Evolutionary conservation across 2,113 vertebrate genomes (phyloP).

Genomic region (Bos javanicus): DNA sequence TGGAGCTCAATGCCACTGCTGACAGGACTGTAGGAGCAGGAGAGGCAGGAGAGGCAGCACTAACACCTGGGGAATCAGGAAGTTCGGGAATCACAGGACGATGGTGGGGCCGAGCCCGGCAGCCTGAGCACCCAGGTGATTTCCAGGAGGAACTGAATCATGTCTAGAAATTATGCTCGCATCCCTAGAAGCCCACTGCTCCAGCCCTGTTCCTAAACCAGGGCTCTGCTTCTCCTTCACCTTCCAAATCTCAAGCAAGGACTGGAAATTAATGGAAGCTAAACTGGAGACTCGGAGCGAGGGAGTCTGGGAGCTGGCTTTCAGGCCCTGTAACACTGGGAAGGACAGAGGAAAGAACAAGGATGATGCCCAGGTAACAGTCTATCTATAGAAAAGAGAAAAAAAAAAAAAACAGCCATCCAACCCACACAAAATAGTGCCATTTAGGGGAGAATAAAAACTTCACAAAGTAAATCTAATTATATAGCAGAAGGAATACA

Average conservation of each 20-base stretch:
- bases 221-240: not conserved
- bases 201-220: not conserved
- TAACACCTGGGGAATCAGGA: not conserved
- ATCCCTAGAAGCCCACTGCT: fast-evolving
- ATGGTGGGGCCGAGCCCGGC: not conserved
- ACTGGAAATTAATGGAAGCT: too few species aligned
- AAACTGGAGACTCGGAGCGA: not conserved
- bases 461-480: not conserved
- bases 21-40: not conserved
- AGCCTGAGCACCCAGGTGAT: too few species aligned
- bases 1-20: not conserved
- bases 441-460: not conserved
- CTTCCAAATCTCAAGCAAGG: not conserved
- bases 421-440: not conserved
- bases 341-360: not conserved
- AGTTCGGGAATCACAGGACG: not conserved
- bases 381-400: fast-evolving
- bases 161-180: fast-evolving
- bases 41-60: not conserved
- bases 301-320: not conserved
- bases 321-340: not conserved
- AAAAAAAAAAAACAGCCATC: not conserved
- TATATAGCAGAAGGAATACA: not conserved
- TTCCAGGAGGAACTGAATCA: not conserved
- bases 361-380: not conserved